Evolutionary conservation across 2,797 vertebrate species (phyloP).

Genomic region (Onychomys torridus): DNA sequence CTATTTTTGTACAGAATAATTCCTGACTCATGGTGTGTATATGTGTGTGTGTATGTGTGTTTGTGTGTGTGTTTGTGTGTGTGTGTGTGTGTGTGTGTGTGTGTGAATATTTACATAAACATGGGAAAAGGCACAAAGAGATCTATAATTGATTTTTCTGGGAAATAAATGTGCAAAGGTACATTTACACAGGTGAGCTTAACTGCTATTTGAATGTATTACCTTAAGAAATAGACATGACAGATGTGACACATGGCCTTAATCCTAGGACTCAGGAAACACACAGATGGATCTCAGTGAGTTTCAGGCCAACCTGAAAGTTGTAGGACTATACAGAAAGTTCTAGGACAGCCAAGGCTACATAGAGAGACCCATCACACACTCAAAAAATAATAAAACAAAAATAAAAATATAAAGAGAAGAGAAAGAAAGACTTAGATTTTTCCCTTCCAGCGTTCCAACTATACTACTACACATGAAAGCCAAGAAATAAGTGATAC

Average conservation of each 20-base stretch:
- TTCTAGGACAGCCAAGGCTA: background rate
- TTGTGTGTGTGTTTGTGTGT: background rate
- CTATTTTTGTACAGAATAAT: background rate
- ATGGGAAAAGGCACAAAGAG: background rate
- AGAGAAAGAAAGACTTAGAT: background rate
- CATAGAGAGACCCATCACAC: background rate
- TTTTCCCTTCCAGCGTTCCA: background rate
- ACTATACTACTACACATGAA: background rate
- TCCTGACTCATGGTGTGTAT: background rate
- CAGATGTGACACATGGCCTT: background rate
- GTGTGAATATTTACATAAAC: background rate
- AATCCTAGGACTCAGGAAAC: background rate
- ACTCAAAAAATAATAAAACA: background rate
- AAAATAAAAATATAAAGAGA: background rate
- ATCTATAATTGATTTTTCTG: background rate
- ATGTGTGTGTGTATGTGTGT: background rate
- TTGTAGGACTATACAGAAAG: too few species aligned
- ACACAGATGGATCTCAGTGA: background rate
- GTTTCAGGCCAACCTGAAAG: background rate
- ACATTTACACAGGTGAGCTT: background rate
- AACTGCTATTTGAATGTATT: background rate
- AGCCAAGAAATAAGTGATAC: background rate
- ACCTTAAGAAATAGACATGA: background rate
- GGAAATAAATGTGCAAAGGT: background rate
- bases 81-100: background rate